These are phyloP conservation scores for Acanthornis magna DNA, from an alignment of 2,797 vertebrate genomes.

Conservation along the genomic window DNA sequence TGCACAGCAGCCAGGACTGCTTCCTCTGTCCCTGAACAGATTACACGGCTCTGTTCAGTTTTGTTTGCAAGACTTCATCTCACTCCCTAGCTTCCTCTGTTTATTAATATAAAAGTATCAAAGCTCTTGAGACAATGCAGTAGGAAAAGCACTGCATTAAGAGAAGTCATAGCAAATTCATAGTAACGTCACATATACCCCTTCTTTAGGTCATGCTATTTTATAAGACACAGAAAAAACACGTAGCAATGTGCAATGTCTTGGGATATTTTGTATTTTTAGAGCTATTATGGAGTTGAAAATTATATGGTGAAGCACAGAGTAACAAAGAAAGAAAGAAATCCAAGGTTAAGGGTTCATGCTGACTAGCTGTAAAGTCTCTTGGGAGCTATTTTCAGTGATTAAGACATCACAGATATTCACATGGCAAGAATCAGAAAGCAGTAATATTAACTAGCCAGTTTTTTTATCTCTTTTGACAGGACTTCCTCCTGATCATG, in stretches of 20 bases:
- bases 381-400: background rate
- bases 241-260: background rate
- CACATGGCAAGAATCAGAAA: background rate
- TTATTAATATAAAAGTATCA: background rate
- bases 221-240: background rate
- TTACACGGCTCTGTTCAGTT: background rate
- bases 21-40: constrained; percentile 9
- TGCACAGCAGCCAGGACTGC: background rate
- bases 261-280: background rate
- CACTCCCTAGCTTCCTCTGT: background rate
- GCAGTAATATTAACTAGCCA: background rate
- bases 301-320: background rate
- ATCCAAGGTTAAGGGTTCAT: background rate
- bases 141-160: background rate
- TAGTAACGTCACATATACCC: background rate
- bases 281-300: background rate
- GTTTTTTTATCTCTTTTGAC: background rate
- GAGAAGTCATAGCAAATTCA: background rate
- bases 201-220: background rate
- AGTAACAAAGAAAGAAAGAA: background rate
- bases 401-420: background rate
- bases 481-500: background rate
- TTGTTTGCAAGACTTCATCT: background rate
- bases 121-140: background rate
- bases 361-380: background rate